phyloP scores from a whole-genome alignment of 2,113 vertebrate species.

The Hepsetus odoe region DNA sequence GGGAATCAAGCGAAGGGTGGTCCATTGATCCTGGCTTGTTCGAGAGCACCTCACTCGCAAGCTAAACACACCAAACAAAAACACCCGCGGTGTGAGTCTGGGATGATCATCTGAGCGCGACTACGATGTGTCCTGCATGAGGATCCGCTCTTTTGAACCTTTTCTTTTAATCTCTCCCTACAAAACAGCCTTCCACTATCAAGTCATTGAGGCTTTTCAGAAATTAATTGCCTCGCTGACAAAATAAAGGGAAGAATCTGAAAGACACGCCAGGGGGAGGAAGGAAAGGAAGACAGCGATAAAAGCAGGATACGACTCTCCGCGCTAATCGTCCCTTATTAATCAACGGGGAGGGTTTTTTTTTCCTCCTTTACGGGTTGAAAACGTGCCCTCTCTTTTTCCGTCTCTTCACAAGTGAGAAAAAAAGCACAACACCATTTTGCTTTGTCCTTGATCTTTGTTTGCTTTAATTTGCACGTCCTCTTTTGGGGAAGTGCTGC shows the following conservation, averaged over 20 bases:
- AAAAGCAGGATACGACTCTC: background rate
- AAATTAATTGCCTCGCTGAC: slow-evolving; percentile 54
- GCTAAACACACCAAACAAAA: slow-evolving; percentile 4
- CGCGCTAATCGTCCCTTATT: slow-evolving; percentile 32
- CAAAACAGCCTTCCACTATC: slow-evolving; percentile 36
- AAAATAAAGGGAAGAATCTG: slow-evolving; percentile 36
- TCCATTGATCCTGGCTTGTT: background rate
- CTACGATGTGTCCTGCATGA: slow-evolving; percentile 28
- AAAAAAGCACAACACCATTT: slow-evolving; percentile 8
- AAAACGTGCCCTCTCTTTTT: too few species aligned
- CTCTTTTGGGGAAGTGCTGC: slow-evolving; percentile 22
- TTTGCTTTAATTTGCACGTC: slow-evolving; percentile 37
- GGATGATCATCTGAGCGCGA: background rate
- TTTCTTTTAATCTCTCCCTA: background rate
- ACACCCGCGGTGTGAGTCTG: too few species aligned
- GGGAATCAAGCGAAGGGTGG: slow-evolving; percentile 1
- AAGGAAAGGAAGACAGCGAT: background rate
- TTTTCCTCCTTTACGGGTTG: slow-evolving; percentile 19
- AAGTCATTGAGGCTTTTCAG: slow-evolving; percentile 47
- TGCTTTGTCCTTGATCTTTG: slow-evolving; percentile 30
- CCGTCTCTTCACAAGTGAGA: slow-evolving; percentile 45
- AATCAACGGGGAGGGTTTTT: slow-evolving; percentile 46
- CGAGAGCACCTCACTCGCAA: background rate
- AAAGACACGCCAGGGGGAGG: slow-evolving; percentile 9
- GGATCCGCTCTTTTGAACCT: background rate